phyloP scores from a whole-genome alignment of 2,113 vertebrate species.

The Ophiodon elongatus region DNA sequence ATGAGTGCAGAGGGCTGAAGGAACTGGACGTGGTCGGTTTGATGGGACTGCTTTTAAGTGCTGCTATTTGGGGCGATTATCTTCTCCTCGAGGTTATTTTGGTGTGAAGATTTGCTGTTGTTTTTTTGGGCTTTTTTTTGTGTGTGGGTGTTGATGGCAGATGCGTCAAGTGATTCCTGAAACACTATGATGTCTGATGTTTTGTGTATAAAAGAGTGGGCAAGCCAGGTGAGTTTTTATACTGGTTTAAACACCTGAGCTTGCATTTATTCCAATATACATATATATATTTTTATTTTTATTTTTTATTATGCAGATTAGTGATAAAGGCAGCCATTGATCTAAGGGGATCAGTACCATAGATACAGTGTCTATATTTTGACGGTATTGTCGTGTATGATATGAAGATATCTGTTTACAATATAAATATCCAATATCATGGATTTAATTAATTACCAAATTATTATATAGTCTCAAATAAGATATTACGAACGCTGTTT shows the following conservation, averaged over 20 bases:
- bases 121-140: too few species aligned
- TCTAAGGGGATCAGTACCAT: background rate
- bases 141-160: background rate
- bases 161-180: conserved; percentile 19
- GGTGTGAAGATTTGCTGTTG: conserved; percentile 8
- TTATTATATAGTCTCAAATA: background rate
- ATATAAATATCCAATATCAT: background rate
- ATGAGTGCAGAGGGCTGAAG: conserved; percentile 38
- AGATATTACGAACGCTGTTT: background rate
- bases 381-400: background rate
- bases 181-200: conserved; percentile 3
- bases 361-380: background rate
- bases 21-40: conserved; percentile 13
- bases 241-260: conserved; percentile 17
- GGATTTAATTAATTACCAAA: too few species aligned
- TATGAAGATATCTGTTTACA: background rate
- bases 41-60: conserved; percentile 21
- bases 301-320: background rate
- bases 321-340: conserved; percentile 3
- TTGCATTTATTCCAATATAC: background rate
- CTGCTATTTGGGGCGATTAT: background rate
- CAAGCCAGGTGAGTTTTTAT: conserved; percentile 11
- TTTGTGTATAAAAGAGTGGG: background rate
- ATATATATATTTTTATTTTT: background rate
- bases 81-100: conserved; percentile 17